These are phyloP conservation scores for Scolopax bukidnonensis DNA, from an alignment of 2,797 vertebrate species.

Conservation along the genomic window DNA sequence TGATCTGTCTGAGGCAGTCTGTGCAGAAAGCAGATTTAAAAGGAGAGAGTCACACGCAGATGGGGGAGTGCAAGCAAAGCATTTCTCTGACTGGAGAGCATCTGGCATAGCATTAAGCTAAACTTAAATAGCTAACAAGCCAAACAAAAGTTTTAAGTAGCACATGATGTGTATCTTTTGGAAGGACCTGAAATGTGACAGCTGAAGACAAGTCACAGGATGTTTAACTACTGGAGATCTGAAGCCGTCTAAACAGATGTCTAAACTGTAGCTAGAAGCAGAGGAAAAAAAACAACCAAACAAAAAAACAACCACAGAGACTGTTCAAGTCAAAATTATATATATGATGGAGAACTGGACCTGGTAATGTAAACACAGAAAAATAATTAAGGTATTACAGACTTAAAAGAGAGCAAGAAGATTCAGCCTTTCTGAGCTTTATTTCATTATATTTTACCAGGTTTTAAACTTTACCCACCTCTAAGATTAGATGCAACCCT, in stretches of 20 bases:
- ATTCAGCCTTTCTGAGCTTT: background rate
- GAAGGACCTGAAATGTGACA: constrained; percentile 11
- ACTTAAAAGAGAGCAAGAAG: background rate
- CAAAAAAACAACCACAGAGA: background rate
- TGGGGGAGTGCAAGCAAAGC: constrained; percentile 17
- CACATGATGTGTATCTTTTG: background rate
- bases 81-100: constrained; percentile 44
- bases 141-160: constrained; percentile 53
- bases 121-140: constrained; percentile 41
- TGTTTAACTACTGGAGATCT: background rate
- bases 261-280: background rate
- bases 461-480: background rate
- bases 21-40: constrained; percentile 44
- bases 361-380: background rate
- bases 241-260: background rate
- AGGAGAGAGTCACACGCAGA: constrained; percentile 19
- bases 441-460: background rate
- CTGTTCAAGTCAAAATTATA: background rate
- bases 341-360: background rate
- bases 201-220: constrained; percentile 10
- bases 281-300: background rate
- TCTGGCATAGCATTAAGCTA: constrained; percentile 42
- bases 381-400: background rate
- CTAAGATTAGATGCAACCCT: background rate
- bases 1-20: constrained; percentile 16